A percentile compares a stretch with the other conserved stretches of the same genome.
Evolutionary conservation across 2,113 vertebrate species (phyloP).

Genomic region (Caloenas nicobarica): DNA sequence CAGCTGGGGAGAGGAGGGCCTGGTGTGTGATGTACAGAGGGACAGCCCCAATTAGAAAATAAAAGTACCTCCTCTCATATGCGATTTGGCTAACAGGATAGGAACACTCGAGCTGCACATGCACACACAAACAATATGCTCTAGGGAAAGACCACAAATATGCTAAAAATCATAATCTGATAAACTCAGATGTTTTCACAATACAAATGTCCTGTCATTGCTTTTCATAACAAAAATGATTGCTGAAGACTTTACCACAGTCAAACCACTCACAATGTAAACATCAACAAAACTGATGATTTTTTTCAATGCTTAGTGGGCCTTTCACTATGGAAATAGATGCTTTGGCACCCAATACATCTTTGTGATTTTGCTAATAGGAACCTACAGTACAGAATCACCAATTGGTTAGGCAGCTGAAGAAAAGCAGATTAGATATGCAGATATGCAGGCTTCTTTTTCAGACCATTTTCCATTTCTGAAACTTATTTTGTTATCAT

Average conservation of each 20-base stretch:
- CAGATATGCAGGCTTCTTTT: constrained; percentile 44
- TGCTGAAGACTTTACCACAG: not conserved
- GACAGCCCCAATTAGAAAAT: not conserved
- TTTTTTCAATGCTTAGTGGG: constrained; percentile 13
- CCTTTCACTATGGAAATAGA: not conserved
- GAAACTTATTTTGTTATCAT: constrained; percentile 49
- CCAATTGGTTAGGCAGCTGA: constrained; percentile 39
- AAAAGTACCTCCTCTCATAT: not conserved
- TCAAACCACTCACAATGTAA: constrained; percentile 31
- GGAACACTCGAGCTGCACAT: constrained; percentile 9
- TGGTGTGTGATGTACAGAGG: not conserved
- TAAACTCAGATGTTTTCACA: constrained; percentile 49
- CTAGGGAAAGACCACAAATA: constrained; percentile 32
- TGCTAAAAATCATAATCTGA: constrained; percentile 60
- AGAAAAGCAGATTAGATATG: constrained; percentile 45
- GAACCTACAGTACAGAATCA: not conserved
- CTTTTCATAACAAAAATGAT: constrained; percentile 44
- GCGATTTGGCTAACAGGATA: not conserved
- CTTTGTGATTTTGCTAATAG: not conserved
- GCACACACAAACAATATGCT: constrained; percentile 10
- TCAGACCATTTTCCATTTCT: constrained; percentile 35
- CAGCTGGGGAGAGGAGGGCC: not conserved
- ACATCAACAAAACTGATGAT: constrained; percentile 18
- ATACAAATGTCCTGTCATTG: constrained; percentile 34
- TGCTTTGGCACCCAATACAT: not conserved